Percentiles rank a stretch among this genome's conserved stretches.
phyloP scores from a whole-genome alignment of 2,113 vertebrate species.

The Astatotilapia flaviijosephi region DNA sequence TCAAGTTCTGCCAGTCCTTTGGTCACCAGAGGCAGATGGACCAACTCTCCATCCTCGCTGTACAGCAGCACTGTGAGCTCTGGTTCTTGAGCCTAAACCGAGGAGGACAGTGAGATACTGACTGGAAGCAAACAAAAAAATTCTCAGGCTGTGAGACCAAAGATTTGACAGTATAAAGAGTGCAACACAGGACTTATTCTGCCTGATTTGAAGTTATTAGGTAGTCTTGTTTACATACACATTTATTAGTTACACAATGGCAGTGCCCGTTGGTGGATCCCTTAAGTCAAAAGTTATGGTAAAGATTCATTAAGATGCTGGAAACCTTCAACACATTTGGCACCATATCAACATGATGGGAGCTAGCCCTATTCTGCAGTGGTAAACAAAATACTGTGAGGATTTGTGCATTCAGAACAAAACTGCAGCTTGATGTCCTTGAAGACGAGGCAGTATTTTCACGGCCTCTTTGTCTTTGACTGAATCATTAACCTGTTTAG shows the following conservation, averaged over 20 bases:
- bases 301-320: background rate
- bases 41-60: conserved; percentile 56
- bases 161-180: background rate
- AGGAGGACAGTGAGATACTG: background rate
- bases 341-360: background rate
- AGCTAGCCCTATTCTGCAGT: background rate
- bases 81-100: conserved; percentile 69
- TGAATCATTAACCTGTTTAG: background rate
- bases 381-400: background rate
- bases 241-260: background rate
- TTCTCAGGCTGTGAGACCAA: background rate
- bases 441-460: background rate
- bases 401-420: background rate
- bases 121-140: background rate
- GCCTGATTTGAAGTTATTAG: background rate
- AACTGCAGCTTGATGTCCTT: background rate
- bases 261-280: background rate
- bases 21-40: conserved; percentile 79
- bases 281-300: background rate
- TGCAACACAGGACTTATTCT: background rate
- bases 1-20: conserved; percentile 80
- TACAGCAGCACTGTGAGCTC: conserved; percentile 78
- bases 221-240: background rate
- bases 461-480: background rate
- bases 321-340: background rate